Base-by-base conservation (phyloP, 1,140 invertebrate species). In the Drosophila trapezifrons region DNA sequence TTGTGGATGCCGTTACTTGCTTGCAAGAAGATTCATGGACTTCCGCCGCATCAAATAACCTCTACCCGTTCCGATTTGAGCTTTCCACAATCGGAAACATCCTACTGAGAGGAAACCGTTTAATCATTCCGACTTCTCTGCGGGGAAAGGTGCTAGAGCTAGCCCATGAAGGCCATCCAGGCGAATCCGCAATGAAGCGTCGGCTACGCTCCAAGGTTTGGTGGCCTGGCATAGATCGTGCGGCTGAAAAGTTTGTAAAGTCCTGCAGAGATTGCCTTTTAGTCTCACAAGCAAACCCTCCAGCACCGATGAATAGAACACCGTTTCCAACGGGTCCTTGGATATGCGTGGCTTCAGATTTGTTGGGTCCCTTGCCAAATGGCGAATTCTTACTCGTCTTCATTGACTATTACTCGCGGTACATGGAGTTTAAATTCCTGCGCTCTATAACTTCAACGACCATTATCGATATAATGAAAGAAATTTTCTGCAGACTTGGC, bases 401-500 rank as follows among this genome's bases (percentile, higher is more conserved):
- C 18, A 45, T 66, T 38, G 52, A 57, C 40, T 49, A 56, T 32
- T 66, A n/a, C 22, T 66, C 52, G 20, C 32, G 47, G 18, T 65
- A 49, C 35, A 65, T 65, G 52, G 52, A 65, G 32, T 65, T 56
- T 27, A 65, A 52, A 45, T 54, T 66, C 27, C 6, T 51, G 15
- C 46, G 38, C 7, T 38, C 43, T 9, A 66, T 66, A 18, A 47
- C 63, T 25, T 72, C 69, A 37, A n/a, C 43, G 27, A 38, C 51
- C 6, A 63, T 72, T 40, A 73, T 60, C 22, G 57, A 54, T 17
- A 32, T 15, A 47, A 63, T 52, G 27, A 43, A 76, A 22, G 49
- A 79, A 49, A 79, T 79, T 51, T 67, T 76, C 46, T 55, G 38
- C n/a, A 38, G 51, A 42, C 43, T 73, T 12, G 65, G 76, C 20